A percentile compares a stretch with the other conserved stretches of the same genome.
Evolutionary conservation across 2,797 vertebrate genomes (phyloP).

Genomic region (Trematomus bernacchii): DNA sequence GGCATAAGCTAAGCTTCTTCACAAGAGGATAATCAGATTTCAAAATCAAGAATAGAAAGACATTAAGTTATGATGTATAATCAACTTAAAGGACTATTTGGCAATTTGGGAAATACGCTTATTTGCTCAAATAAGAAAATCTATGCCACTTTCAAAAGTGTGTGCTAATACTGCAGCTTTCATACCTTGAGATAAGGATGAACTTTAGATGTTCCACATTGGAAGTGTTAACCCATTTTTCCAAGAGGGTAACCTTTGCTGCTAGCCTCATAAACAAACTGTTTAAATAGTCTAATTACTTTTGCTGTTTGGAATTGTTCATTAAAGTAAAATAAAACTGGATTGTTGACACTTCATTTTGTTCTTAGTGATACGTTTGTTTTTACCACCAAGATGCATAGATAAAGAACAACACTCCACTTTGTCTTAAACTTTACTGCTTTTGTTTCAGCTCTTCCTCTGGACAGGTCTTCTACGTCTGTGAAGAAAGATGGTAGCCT

Average conservation of each 20-base stretch:
- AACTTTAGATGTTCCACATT: not conserved
- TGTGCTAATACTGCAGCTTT: not conserved
- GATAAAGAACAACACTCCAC: not conserved
- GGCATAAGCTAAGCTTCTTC: not conserved
- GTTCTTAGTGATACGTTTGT: not conserved
- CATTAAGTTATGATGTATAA: not conserved
- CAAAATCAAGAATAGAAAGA: not conserved
- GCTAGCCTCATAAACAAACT: not conserved
- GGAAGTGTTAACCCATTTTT: not conserved
- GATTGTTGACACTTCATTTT: not conserved
- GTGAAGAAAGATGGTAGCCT: constrained; percentile 77
- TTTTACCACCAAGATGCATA: not conserved
- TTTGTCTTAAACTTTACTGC: not conserved
- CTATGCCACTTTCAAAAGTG: not conserved
- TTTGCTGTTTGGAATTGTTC: not conserved
- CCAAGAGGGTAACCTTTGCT: not conserved
- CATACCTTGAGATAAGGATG: not conserved
- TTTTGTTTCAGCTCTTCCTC: constrained; percentile 75
- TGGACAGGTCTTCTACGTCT: constrained; percentile 68
- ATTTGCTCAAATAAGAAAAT: not conserved
- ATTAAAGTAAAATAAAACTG: not conserved
- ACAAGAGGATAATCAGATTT: not conserved
- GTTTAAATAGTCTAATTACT: not conserved
- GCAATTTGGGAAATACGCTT: not conserved
- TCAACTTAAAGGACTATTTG: not conserved